Evolutionary conservation across 2,888 invertebrate species (phyloP).

Genomic region (Eumacrocentrus americanus): DNA sequence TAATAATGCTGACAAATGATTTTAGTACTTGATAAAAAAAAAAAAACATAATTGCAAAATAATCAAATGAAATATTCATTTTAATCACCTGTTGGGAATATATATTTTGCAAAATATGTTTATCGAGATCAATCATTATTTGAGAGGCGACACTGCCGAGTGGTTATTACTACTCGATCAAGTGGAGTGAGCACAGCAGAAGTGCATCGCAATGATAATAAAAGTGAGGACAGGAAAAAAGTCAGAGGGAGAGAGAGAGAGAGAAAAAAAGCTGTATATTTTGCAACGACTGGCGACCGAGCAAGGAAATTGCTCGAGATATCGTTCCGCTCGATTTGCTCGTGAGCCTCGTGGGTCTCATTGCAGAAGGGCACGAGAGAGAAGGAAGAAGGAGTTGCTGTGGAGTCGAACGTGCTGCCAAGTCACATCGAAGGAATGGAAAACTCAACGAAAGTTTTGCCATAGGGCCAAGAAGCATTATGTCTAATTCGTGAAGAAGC

Average conservation of each 20-base stretch:
- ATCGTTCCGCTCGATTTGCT: slow-evolving; percentile 49
- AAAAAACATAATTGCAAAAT: neutral
- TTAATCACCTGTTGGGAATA: neutral
- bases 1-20: too few species aligned
- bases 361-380: slow-evolving; percentile 3
- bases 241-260: neutral
- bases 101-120: neutral
- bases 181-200: neutral
- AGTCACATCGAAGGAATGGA: neutral
- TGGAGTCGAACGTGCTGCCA: neutral
- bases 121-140: neutral
- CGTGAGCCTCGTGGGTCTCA: slow-evolving; percentile 25
- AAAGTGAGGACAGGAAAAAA: neutral
- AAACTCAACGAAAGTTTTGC: slow-evolving; percentile 5
- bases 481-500: neutral
- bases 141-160: neutral
- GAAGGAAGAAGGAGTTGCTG: neutral
- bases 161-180: slow-evolving; percentile 3
- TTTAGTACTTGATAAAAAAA: neutral
- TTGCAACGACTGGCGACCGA: slow-evolving; percentile 1
- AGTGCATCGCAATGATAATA: slow-evolving; percentile 9
- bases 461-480: neutral
- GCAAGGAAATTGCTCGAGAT: slow-evolving; percentile 23
- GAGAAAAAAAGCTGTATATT: slow-evolving; percentile 2
- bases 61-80: neutral